These are phyloP conservation scores for Melanotaenia duboulayi DNA, from an alignment of 2,113 vertebrate species.

Conservation along the genomic window DNA sequence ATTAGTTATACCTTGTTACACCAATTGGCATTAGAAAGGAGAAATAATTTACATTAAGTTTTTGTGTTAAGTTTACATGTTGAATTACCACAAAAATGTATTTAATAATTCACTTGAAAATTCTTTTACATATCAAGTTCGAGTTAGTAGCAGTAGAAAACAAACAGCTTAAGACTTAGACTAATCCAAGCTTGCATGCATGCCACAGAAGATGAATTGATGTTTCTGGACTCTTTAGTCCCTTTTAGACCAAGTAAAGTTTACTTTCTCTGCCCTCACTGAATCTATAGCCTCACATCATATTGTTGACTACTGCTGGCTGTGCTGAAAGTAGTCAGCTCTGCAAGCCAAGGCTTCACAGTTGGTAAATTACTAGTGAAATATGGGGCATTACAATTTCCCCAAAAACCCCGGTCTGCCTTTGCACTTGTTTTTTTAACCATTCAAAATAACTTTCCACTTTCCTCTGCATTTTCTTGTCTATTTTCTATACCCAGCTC, in stretches of 20 bases:
- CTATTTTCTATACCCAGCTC: not conserved
- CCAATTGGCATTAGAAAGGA: too few relatives aligned
- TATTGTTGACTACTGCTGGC: constrained; percentile 33
- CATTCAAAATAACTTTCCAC: not conserved
- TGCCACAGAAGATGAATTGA: not conserved
- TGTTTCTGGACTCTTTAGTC: constrained; percentile 17
- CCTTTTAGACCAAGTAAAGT: constrained; percentile 30
- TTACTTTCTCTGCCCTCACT: constrained; percentile 15
- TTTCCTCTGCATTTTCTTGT: not conserved
- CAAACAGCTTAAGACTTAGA: constrained; percentile 25
- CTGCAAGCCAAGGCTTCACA: constrained; percentile 17
- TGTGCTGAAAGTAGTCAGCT: constrained; percentile 29
- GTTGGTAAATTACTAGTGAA: constrained; percentile 46
- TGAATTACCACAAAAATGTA: constrained; percentile 5
- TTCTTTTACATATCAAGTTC: not conserved
- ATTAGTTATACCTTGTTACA: too few relatives aligned
- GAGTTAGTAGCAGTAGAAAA: constrained; percentile 13
- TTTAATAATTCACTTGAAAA: not conserved
- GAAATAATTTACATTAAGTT: too few relatives aligned
- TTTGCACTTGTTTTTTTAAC: constrained; percentile 1
- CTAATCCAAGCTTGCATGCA: not conserved
- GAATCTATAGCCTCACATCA: constrained; percentile 49
- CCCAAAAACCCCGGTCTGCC: constrained; percentile 2
- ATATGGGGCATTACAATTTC: constrained; percentile 38
- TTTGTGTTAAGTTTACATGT: too few relatives aligned